Percentiles rank a stretch among this genome's conserved stretches.
These are phyloP conservation scores for Sinodicranocentrus sp. DNA, from an alignment of 2,888 invertebrate species.

Conservation along the genomic window DNA sequence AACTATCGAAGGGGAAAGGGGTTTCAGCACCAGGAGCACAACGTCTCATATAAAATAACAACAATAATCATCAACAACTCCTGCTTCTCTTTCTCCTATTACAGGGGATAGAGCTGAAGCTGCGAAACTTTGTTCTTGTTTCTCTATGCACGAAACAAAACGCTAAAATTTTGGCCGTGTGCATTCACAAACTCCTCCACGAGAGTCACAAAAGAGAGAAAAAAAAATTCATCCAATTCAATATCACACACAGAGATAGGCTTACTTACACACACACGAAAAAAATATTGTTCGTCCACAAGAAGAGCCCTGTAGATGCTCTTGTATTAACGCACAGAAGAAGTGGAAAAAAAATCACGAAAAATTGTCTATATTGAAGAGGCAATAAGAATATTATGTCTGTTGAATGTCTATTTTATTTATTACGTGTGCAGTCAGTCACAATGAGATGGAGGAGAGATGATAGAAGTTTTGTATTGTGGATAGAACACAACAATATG, in stretches of 20 bases:
- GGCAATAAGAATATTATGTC: slow-evolving; percentile 16
- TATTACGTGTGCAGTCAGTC: slow-evolving; percentile 40
- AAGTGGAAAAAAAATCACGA: slow-evolving; percentile 1
- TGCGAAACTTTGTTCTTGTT: slow-evolving; percentile 12
- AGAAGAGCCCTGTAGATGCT: slow-evolving; percentile 2
- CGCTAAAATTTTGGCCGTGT: slow-evolving; percentile 23
- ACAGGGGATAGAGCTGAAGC: slow-evolving; percentile 10
- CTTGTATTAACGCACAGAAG: slow-evolving; percentile 15
- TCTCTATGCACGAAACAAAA: slow-evolving; percentile 13
- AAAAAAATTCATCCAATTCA: slow-evolving; percentile 41
- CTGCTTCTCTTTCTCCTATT: no score
- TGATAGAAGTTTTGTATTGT: background rate
- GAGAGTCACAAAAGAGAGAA: no score
- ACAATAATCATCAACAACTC: slow-evolving; percentile 15
- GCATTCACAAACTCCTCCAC: background rate
- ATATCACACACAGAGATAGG: slow-evolving; percentile 17
- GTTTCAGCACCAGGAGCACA: slow-evolving; percentile 15
- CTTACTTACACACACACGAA: background rate
- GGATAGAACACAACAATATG: background rate
- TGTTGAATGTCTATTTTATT: slow-evolving; percentile 46
- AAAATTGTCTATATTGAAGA: background rate
- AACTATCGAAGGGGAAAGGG: slow-evolving; percentile 15
- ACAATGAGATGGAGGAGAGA: slow-evolving; percentile 41
- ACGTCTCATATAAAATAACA: background rate
- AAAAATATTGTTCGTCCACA: background rate